Conservation (phyloP, 2,888 invertebrate genomes). For the Drosophila picticornis region DNA sequence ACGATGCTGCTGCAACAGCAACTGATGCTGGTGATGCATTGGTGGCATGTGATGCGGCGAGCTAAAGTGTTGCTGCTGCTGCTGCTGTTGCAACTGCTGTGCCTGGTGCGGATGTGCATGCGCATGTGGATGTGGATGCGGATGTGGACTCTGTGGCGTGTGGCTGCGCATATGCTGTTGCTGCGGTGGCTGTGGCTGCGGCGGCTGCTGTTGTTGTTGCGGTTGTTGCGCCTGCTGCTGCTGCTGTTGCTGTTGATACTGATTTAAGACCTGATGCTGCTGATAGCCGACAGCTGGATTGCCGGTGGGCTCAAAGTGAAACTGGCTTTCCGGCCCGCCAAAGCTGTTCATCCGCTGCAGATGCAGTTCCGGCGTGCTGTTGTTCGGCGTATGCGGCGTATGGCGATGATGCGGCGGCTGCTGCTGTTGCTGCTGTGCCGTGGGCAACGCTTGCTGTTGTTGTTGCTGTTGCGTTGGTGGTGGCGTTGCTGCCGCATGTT, state of each 20-base stretch:
- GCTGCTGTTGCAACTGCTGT: slow-evolving; percentile 68
- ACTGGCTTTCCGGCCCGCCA: slow-evolving; percentile 78
- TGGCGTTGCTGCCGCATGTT: slow-evolving; percentile 63
- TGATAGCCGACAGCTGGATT: slow-evolving; percentile 72
- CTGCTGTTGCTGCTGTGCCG: slow-evolving; percentile 57
- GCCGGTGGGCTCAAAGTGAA: slow-evolving; percentile 80
- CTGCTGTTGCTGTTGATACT: slow-evolving; percentile 82
- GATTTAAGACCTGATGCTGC: slow-evolving; percentile 82
- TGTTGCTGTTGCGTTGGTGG: slow-evolving; percentile 57
- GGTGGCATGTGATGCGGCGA: slow-evolving; percentile 82
- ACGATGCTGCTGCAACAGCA: slow-evolving; percentile 76
- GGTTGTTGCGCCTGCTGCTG: slow-evolving; percentile 71
- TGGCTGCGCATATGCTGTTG: slow-evolving; percentile 74
- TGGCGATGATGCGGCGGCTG: slow-evolving; percentile 75
- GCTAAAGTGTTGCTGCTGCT: slow-evolving; percentile 72
- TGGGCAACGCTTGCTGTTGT: slow-evolving; percentile 39
- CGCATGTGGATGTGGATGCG: slow-evolving; percentile 72
- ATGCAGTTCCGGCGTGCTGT: slow-evolving; percentile 74
- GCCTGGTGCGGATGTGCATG: slow-evolving; percentile 73
- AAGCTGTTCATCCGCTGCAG: slow-evolving; percentile 83
- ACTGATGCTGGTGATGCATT: slow-evolving; percentile 78
- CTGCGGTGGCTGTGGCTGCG: slow-evolving; percentile 68
- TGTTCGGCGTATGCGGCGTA: slow-evolving; percentile 80
- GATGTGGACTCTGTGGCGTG: slow-evolving; percentile 75
- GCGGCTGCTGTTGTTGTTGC: slow-evolving; percentile 76